Base-by-base conservation (phyloP, 2,113 vertebrate genomes). In the Loxodonta africana region DNA sequence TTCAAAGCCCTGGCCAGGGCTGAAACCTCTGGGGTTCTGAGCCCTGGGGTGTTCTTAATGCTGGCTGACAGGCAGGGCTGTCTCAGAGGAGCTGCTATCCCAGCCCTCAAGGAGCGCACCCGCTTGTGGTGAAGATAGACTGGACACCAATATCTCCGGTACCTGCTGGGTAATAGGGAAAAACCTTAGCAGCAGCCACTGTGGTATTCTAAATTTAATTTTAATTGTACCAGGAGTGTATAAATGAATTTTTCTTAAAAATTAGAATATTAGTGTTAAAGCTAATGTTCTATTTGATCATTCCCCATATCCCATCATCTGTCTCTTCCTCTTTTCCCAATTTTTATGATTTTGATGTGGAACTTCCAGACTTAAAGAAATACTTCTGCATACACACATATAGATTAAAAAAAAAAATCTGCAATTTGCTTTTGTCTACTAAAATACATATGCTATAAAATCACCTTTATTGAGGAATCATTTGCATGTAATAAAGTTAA, bases 11-110 rank as follows among this genome's bases (percentile, higher is more conserved):
- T 17, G 53, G 53, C 53, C 15, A 17, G 53, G 53, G 15, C 53
- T 57, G 30, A 84, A 23, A 10, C 6, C 26, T 46, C 21, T 0
- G 2, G 0, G 7, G 11, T 33, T 15, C 23, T 0, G n/a, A 2
- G 6, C 2, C 25, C 18, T 8, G 23, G 11, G 11, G 21, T 4
- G 10, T 20, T 25, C 18, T 33, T 17, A 33, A 65, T 65, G 63
- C 63, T 28, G 3, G 30, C 10, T 15, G 30, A 15, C 33, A 65
- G 63, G 21, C 23, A 44, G 41, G 1, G 14, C 11, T 9, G 4
- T 74, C 78, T 4, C 4, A 25, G 37, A 46, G 7, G 88, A 81
- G 33, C n/a, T 17, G 3, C 21, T 0, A 2, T n/a, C 20, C 8
- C 44, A 4, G 69, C 10, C 30, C 48, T n/a, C 30, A 44, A n/a